Conservation (phyloP, 2,888 invertebrate genomes). For the Drosophila planitibia region DNA sequence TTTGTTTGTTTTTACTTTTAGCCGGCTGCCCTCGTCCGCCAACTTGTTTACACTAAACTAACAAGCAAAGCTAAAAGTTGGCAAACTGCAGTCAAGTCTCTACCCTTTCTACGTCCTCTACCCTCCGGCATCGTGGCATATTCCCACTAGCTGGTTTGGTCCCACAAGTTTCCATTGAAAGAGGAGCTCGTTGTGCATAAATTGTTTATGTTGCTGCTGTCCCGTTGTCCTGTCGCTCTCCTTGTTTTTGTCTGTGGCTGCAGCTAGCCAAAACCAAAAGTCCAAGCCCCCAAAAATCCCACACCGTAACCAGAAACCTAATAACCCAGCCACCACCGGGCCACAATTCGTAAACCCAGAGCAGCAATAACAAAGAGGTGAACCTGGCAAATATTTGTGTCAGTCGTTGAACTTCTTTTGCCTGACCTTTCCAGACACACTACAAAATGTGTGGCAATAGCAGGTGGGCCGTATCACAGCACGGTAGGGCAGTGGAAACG, state of each 20-base stretch:
- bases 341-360: constrained; percentile 17
- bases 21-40: constrained; percentile 9
- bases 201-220: constrained; percentile 67
- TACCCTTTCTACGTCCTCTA: constrained; percentile 14
- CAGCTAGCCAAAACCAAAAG: constrained; percentile 38
- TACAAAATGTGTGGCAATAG: constrained; percentile 5
- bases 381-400: constrained; percentile 70
- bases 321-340: neutral
- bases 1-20: constrained; percentile 42
- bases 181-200: constrained; percentile 71
- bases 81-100: constrained; percentile 65
- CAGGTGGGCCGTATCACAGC: constrained; percentile 2
- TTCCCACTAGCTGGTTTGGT: neutral
- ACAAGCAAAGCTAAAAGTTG: constrained; percentile 75
- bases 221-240: constrained; percentile 31
- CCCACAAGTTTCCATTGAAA: constrained; percentile 47
- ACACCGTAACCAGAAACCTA: neutral
- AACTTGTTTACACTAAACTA: constrained; percentile 75
- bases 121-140: neutral
- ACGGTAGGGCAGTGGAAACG: neutral
- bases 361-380: constrained; percentile 55
- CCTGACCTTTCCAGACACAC: constrained; percentile 52
- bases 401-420: constrained; percentile 76
- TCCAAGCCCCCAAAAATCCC: neutral
- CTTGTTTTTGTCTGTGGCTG: constrained; percentile 54